phyloP scores from a whole-genome alignment of 2,797 vertebrate genomes.

The Gouania willdenowi region DNA sequence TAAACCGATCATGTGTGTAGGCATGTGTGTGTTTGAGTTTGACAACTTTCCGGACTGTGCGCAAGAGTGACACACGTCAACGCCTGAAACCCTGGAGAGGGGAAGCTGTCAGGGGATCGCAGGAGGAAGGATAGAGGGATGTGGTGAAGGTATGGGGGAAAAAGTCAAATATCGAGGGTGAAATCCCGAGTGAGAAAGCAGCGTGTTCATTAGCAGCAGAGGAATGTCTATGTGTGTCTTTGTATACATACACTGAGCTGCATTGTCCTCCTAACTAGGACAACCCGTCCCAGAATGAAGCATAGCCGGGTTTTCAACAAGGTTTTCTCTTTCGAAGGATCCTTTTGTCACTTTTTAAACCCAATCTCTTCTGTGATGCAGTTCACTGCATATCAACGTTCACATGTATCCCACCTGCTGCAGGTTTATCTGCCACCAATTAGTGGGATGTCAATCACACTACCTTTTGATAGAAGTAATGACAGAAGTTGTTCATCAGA shows the following conservation, averaged over 20 bases:
- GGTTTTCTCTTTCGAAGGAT: conserved; percentile 29
- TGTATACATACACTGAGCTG: conserved; percentile 27
- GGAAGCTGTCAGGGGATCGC: conserved; percentile 34
- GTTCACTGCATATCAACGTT: conserved; percentile 35
- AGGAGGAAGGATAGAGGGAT: conserved; percentile 5
- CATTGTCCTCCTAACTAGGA: conserved; percentile 58
- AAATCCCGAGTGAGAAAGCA: conserved; percentile 50
- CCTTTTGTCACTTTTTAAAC: conserved; percentile 33
- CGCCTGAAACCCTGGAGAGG: conserved; percentile 26
- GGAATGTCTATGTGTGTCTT: conserved; percentile 5
- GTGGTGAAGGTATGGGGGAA: conserved; percentile 21
- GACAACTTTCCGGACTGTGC: conserved; percentile 5
- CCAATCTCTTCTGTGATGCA: conserved; percentile 33
- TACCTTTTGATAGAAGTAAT: neutral
- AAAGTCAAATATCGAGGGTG: conserved; percentile 25
- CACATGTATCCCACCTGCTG: conserved; percentile 20
- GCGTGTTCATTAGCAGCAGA: conserved; percentile 55
- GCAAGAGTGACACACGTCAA: conserved; percentile 39
- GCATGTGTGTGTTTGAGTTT: conserved; percentile 13
- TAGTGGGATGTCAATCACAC: conserved; percentile 31
- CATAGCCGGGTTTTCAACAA: conserved; percentile 32
- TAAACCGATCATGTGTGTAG: conserved; percentile 10
- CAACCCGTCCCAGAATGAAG: conserved; percentile 46
- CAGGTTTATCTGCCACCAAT: conserved; percentile 19
- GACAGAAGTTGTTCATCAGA: too few relatives aligned